Evolutionary conservation across 2,797 vertebrate genomes (phyloP).

Genomic region (Hydrophis major): DNA sequence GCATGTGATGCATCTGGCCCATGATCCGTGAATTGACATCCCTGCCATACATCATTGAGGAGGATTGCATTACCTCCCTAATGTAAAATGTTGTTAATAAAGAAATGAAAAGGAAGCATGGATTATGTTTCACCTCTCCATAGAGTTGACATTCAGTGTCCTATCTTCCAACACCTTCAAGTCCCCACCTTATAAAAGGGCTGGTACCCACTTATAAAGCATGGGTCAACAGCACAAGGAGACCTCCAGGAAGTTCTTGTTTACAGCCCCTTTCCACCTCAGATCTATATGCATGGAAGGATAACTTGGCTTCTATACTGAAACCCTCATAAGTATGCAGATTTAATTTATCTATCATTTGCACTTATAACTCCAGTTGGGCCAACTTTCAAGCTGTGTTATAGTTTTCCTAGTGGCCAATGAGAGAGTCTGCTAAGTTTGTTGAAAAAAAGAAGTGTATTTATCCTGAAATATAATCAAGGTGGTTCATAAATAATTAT

Average conservation of each 20-base stretch:
- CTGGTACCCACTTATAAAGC: background rate
- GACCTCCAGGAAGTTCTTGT: background rate
- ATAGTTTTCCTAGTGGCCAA: too few species aligned
- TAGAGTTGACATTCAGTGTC: background rate
- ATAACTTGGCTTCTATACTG: background rate
- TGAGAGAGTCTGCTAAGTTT: too few species aligned
- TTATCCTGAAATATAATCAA: too few species aligned
- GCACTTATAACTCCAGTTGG: background rate
- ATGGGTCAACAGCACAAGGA: background rate
- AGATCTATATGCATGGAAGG: background rate
- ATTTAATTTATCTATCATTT: background rate
- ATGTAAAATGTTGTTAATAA: background rate
- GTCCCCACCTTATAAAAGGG: background rate
- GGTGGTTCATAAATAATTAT: too few species aligned
- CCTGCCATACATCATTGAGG: background rate
- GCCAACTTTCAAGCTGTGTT: too few species aligned
- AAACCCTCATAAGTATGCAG: background rate
- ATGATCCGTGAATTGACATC: too few species aligned
- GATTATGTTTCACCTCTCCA: background rate
- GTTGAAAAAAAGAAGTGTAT: too few species aligned
- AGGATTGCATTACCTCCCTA: background rate
- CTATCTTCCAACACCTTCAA: background rate
- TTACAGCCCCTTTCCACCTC: background rate
- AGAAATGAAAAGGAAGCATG: background rate
- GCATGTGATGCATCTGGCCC: too few species aligned